Conservation (phyloP, 2,797 vertebrate genomes). For the Petrocephalus schoutedeni region DNA sequence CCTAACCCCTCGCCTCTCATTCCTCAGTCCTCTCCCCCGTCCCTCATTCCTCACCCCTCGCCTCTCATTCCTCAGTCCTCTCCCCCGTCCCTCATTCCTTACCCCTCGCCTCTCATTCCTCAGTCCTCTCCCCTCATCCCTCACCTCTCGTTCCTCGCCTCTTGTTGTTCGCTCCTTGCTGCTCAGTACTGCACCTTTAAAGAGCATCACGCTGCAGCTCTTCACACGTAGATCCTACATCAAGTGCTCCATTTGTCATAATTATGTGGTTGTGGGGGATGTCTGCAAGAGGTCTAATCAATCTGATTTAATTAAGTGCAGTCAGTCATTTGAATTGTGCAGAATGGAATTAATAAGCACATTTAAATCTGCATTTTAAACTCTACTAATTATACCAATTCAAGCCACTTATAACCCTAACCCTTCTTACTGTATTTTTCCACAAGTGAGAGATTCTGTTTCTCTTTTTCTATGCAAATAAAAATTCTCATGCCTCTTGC, state of each 20-base stretch:
- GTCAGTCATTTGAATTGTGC: constrained; percentile 76
- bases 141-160: background rate
- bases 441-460: constrained; percentile 43
- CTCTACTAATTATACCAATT: constrained; percentile 71
- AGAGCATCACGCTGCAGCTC: constrained; percentile 46
- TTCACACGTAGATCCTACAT: constrained; percentile 57
- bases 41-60: background rate
- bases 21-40: background rate
- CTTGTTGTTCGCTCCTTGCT: constrained; percentile 15
- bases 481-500: constrained; percentile 8
- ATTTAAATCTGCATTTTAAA: constrained; percentile 75
- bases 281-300: constrained; percentile 76
- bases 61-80: background rate
- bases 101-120: background rate
- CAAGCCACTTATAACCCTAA: constrained; percentile 53
- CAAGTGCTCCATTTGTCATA: constrained; percentile 74
- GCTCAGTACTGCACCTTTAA: constrained; percentile 40
- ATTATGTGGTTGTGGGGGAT: constrained; percentile 74
- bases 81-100: background rate
- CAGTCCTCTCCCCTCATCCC: background rate
- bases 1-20: accelerated
- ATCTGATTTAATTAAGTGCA: constrained; percentile 82
- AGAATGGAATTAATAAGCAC: constrained; percentile 79
- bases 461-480: constrained; percentile 9
- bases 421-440: constrained; percentile 37